phyloP scores from a whole-genome alignment of 1,140 invertebrate species.

The Oedothorax gibbosus region DNA sequence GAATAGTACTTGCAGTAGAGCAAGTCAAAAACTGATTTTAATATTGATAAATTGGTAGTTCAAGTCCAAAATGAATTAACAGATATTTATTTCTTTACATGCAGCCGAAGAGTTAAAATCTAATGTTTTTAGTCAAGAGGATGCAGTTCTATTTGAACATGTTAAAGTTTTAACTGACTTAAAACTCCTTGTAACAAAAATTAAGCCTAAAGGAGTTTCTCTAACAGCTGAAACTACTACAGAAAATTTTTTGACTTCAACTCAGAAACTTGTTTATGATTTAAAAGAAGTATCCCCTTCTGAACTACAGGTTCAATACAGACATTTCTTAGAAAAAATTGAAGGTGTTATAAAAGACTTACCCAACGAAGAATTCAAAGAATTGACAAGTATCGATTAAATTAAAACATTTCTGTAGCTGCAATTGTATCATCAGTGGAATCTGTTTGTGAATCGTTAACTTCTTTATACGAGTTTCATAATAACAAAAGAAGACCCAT shows the following conservation, averaged over 20 bases:
- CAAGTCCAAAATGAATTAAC: background rate
- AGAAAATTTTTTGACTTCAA: too few relatives aligned
- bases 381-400: background rate
- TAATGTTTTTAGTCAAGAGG: background rate
- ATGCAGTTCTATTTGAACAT: constrained; percentile 8
- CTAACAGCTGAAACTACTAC: too few relatives aligned
- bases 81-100: background rate
- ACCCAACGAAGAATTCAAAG: constrained; percentile 7
- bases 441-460: constrained; percentile 28
- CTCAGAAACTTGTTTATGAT: too few relatives aligned
- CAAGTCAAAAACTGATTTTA: too few relatives aligned
- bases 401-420: background rate
- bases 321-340: background rate
- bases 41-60: too few relatives aligned
- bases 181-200: background rate
- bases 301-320: too few relatives aligned
- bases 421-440: constrained; percentile 9
- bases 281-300: too few relatives aligned
- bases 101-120: background rate
- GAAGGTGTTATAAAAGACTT: background rate
- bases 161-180: background rate
- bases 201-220: background rate
- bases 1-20: background rate
- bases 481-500: constrained; percentile 34
- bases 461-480: background rate